Conservation (phyloP, 2,888 invertebrate species). For the Tinea trinotella region DNA sequence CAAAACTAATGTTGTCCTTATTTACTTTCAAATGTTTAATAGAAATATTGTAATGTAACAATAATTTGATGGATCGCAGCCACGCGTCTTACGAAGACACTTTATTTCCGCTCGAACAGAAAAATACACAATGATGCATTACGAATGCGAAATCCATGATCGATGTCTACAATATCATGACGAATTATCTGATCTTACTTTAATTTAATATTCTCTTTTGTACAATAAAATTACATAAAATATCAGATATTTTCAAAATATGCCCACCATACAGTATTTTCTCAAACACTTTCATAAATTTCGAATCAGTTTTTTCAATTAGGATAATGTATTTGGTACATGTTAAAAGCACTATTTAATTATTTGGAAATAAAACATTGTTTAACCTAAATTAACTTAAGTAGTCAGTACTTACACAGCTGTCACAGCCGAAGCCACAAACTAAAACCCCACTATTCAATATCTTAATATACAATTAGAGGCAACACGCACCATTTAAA, state of each 20-base stretch:
- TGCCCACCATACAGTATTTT: too few species aligned
- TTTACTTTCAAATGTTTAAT: not conserved
- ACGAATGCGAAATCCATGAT: constrained; percentile 15
- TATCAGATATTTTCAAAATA: too few species aligned
- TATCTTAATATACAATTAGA: not conserved
- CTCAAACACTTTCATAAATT: too few species aligned
- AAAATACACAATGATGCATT: constrained; percentile 18
- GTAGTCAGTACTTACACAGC: not conserved
- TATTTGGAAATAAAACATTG: too few species aligned
- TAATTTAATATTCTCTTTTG: not conserved
- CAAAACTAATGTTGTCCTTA: too few species aligned
- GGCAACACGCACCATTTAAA: not conserved
- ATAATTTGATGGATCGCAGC: constrained; percentile 48
- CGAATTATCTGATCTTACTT: constrained; percentile 1
- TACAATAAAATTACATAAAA: too few species aligned
- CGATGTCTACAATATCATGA: constrained; percentile 8
- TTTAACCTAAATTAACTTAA: too few species aligned
- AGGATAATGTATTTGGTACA: too few species aligned
- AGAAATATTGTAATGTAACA: not conserved
- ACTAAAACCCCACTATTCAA: not conserved
- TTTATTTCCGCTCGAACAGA: constrained; percentile 39
- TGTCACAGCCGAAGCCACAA: not conserved
- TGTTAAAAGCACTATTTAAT: too few species aligned
- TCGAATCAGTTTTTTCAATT: too few species aligned
- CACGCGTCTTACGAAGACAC: constrained; percentile 42